Conservation (phyloP, 2,797 vertebrate species). For the Merluccius polli region DNA sequence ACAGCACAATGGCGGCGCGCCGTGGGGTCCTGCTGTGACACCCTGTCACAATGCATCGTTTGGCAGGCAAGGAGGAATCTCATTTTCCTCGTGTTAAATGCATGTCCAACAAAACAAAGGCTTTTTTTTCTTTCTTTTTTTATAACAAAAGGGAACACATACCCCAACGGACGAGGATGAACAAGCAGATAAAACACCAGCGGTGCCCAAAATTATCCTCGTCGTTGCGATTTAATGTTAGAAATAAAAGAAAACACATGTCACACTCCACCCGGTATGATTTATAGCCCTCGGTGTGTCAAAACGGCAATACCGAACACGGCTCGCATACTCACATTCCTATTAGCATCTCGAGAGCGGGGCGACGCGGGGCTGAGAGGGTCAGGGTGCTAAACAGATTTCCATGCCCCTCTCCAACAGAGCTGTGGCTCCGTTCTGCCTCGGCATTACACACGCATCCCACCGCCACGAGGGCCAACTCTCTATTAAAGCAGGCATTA, state of each 20-base stretch:
- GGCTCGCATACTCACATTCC: slow-evolving; percentile 49
- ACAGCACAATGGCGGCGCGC: slow-evolving; percentile 47
- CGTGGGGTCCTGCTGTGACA: slow-evolving; percentile 44
- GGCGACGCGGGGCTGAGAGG: slow-evolving; percentile 55
- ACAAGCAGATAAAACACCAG: slow-evolving; percentile 48
- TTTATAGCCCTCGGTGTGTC: slow-evolving; percentile 61
- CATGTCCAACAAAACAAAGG: slow-evolving; percentile 43
- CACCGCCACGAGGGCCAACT: slow-evolving; percentile 57
- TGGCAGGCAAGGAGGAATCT: slow-evolving; percentile 47
- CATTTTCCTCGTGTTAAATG: slow-evolving; percentile 52
- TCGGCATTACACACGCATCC: slow-evolving; percentile 45
- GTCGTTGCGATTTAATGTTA: slow-evolving; percentile 35
- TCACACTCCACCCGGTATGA: slow-evolving; percentile 45
- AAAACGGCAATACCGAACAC: slow-evolving; percentile 41
- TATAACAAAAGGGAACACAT: slow-evolving; percentile 46
- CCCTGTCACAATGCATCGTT: slow-evolving; percentile 55
- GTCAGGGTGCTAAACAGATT: slow-evolving; percentile 67
- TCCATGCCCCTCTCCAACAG: slow-evolving; percentile 54
- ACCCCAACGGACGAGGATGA: slow-evolving; percentile 43
- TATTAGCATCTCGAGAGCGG: slow-evolving; percentile 65
- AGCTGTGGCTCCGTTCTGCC: slow-evolving; percentile 51
- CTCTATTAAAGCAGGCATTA: slow-evolving; percentile 73
- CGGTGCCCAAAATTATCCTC: slow-evolving; percentile 33
- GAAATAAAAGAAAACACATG: slow-evolving; percentile 30
- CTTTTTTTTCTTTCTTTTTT: no score